Percentiles rank a stretch among this genome's conserved stretches.
Evolutionary conservation across 2,113 vertebrate species (phyloP).

Genomic region (Petaurus breviceps): DNA sequence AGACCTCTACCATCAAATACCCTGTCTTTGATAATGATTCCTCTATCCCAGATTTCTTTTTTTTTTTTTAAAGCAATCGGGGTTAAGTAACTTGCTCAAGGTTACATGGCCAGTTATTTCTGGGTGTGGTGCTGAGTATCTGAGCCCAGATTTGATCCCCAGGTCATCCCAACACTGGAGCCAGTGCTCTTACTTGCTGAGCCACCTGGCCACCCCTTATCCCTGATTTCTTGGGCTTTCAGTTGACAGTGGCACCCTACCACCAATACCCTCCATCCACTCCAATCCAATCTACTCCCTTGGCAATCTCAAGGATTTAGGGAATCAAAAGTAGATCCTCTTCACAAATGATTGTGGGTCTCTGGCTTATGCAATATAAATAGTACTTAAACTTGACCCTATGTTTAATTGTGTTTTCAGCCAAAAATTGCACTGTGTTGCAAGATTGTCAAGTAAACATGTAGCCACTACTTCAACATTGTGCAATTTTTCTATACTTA

Average conservation of each 20-base stretch:
- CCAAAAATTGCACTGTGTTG: slow-evolving; percentile 44
- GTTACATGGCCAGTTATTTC: no score
- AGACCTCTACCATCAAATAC: neutral
- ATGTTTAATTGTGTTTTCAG: slow-evolving; percentile 25
- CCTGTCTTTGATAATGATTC: neutral
- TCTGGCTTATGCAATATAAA: slow-evolving; percentile 41
- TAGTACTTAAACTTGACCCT: slow-evolving; percentile 13
- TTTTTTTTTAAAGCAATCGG: no score
- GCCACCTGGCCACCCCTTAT: no score
- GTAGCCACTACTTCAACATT: slow-evolving; percentile 36
- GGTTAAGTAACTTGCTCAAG: no score
- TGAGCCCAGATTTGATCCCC: no score
- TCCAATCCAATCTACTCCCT: neutral
- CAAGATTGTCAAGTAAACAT: slow-evolving; percentile 31
- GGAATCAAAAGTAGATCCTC: slow-evolving; percentile 11
- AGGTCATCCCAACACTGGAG: no score
- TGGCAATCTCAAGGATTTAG: neutral
- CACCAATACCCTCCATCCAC: neutral
- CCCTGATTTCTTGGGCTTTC: slow-evolving; percentile 18
- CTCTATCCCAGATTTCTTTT: slow-evolving; percentile 8
- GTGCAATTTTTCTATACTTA: slow-evolving; percentile 37
- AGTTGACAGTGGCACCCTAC: neutral
- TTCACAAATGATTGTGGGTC: neutral
- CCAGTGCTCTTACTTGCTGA: no score
- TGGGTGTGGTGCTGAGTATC: no score